Percentiles rank a stretch among this genome's conserved stretches.
Evolutionary conservation across 2,113 vertebrate genomes (phyloP).

Genomic region (Onychostruthus taczanowskii): DNA sequence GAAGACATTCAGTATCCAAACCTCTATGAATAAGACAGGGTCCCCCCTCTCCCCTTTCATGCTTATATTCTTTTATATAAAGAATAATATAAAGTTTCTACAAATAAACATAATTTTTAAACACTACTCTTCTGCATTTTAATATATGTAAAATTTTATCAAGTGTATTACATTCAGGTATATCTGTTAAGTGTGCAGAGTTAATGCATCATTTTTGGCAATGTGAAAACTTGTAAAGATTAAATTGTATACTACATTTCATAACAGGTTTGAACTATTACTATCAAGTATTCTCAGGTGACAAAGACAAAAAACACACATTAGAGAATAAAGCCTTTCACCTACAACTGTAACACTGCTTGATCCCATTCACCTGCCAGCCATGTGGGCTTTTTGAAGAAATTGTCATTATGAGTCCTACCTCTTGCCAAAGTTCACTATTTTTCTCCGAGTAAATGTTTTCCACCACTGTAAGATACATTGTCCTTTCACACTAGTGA

Average conservation of each 20-base stretch:
- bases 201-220: neutral
- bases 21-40: neutral
- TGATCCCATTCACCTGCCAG: neutral
- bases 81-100: neutral
- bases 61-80: neutral
- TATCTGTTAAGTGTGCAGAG: neutral
- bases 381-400: neutral
- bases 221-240: neutral
- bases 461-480: neutral
- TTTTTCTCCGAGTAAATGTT: neutral
- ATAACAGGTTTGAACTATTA: neutral
- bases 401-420: neutral
- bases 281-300: neutral
- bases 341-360: neutral
- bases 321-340: neutral
- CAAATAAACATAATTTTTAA: neutral
- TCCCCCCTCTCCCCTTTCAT: neutral
- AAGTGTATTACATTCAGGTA: neutral
- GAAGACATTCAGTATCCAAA: neutral
- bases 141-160: neutral
- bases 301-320: neutral
- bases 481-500: neutral
- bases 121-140: neutral
- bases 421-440: neutral
- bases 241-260: neutral